phyloP scores from a whole-genome alignment of 2,797 vertebrate genomes.

The Potorous gilbertii region DNA sequence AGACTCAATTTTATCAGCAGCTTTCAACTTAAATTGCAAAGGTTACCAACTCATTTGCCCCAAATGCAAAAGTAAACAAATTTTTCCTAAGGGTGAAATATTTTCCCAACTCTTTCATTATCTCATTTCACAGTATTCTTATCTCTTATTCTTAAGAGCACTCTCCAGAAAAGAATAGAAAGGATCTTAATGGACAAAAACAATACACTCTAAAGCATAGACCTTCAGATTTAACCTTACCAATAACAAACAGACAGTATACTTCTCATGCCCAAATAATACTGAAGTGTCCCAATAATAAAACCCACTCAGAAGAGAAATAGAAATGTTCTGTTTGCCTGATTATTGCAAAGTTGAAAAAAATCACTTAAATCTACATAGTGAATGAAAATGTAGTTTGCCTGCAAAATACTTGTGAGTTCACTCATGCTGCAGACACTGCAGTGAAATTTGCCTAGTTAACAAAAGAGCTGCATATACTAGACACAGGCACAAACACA shows the following conservation, averaged over 20 bases:
- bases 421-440: constrained; percentile 55
- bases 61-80: constrained; percentile 27
- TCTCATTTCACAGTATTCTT: constrained; percentile 17
- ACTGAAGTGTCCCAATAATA: constrained; percentile 52
- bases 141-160: constrained; percentile 44
- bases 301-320: constrained; percentile 55
- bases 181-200: constrained; percentile 18
- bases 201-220: constrained; percentile 40
- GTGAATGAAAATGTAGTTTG: constrained; percentile 58
- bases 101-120: constrained; percentile 32
- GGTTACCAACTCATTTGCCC: constrained; percentile 20
- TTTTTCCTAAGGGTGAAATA: constrained; percentile 34
- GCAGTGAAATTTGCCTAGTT: constrained; percentile 74
- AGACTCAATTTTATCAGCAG: constrained; percentile 50
- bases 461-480: constrained; percentile 70
- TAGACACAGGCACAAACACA: constrained; percentile 31
- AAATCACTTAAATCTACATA: constrained; percentile 67
- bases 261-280: constrained; percentile 58
- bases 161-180: constrained; percentile 36
- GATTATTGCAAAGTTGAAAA: constrained; percentile 47
- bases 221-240: constrained; percentile 44
- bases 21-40: constrained; percentile 31
- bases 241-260: constrained; percentile 44
- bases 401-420: constrained; percentile 69
- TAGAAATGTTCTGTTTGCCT: constrained; percentile 63